phyloP scores from a whole-genome alignment of 2,113 vertebrate species.

The Takifugu bimaculatus region DNA sequence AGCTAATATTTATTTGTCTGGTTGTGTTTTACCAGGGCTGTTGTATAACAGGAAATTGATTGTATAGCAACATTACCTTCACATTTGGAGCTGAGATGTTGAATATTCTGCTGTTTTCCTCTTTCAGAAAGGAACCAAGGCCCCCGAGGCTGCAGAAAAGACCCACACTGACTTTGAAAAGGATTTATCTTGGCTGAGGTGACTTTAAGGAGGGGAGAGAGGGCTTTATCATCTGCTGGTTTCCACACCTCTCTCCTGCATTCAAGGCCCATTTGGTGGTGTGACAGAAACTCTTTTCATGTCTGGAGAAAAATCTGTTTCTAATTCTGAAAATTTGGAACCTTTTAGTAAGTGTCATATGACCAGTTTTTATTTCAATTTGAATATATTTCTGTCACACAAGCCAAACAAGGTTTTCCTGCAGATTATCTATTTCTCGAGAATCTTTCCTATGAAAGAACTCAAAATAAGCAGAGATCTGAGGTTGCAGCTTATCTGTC shows the following conservation, averaged over 20 bases:
- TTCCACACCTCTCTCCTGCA: constrained; percentile 30
- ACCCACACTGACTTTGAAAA: constrained; percentile 99
- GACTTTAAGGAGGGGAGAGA: constrained; percentile 97
- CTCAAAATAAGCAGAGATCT: no score
- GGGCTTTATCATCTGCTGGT: constrained; percentile 31
- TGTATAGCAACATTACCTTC: not conserved
- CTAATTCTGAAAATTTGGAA: not conserved
- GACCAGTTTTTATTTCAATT: no score
- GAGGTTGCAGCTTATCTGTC: no score
- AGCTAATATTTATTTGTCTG: not conserved
- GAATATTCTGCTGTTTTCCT: not conserved
- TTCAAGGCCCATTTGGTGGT: not conserved
- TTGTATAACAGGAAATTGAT: no score
- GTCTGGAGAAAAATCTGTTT: not conserved
- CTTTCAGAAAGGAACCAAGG: constrained; percentile 93
- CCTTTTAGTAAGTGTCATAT: no score
- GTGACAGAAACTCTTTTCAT: not conserved
- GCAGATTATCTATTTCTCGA: no score
- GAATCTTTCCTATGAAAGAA: no score
- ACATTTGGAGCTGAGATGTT: not conserved
- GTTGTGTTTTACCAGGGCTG: constrained; percentile 75
- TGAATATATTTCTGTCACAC: no score
- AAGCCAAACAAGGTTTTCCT: no score
- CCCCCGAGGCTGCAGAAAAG: constrained; percentile 96
- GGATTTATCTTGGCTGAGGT: constrained; percentile 99